Evolutionary conservation across 2,888 invertebrate genomes (phyloP), one percentile per base, ranked within the genome.

Genomic region (Chaitophorus viminalis): DNA sequence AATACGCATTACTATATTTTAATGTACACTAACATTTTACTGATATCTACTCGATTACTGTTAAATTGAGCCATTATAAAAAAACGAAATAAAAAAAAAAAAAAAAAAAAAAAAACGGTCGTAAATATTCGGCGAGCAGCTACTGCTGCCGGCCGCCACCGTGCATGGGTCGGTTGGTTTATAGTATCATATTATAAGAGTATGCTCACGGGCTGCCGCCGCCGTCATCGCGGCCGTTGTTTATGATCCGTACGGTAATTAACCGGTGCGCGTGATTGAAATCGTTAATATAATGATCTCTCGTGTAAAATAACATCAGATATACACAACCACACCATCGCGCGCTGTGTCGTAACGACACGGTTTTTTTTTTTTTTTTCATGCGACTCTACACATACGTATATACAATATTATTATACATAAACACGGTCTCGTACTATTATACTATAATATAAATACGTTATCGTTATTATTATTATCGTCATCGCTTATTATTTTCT

Each of bases 261-360:
- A 78, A 77, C 86, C 86, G 70, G 70, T 72, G 86, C 78, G 86
- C 78, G 86, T 78, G 77, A 86, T 86, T 78, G 86, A 86, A 86
- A 86, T 78, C 84, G 84, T 76, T 84, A 84, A 84, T 68, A 60
- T 65, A 84, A 84, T 25, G 84, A 68, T 84, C 84, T 68, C 31
- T 84, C 76, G 84, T 77, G 84, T 84, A 84, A 84, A 84, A 84
- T 84, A 84, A 76, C 84, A 68, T 60, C 75, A 6, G 46, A 68
- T 68, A 84, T 76, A 74, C 65, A 74, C 65, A 17, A 29, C 81
- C 68, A 60, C 78, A 11, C 65, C 79, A 17, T 33, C 17, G 46
- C 36, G 60, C n/a, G n/a, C 36, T 33, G 82, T 74, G 82, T 82
- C 82, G 82, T 74, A 33, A 60, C 54, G 54, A 83, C 82, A 82